Evolutionary conservation across 2,113 vertebrate species (phyloP), one percentile per base, ranked within the genome.

Genomic region (Illadopsis cleaveri): DNA sequence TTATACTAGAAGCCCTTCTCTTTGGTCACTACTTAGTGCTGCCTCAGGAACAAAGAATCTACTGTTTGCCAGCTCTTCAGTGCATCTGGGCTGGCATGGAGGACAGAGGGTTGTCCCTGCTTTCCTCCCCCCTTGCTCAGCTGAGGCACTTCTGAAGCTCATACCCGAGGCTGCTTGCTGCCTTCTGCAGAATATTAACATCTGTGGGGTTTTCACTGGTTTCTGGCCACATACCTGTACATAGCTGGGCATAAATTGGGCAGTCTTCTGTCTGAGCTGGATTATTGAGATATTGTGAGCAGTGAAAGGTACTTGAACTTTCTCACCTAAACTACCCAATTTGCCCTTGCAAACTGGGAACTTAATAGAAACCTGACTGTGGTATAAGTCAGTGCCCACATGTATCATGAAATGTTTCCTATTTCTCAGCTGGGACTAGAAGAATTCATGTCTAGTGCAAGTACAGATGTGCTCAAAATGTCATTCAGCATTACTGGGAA

Each of bases 391-490:
- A 9, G 6, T 92, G 71, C 40, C 48, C 47, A 48, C 22, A 8
- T 20, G 5, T 54, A 33, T 15, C 15, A 19, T 19, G 33, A 73
- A 83, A 64, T 22, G n/a, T 81, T 92, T 84, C 61, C 35, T 23
- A 2, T 58, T 94, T 88, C 44, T 51, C 37, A 60, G 31, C 75
- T 88, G 76, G 51, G 65, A 69, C 33, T 82, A 37, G 25, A 78
- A 79, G 94, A 75, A 81, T 38, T 83, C 0, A 5, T 86, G 40
- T 68, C 77, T 89, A 60, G 47, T 30, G 3, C 72, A 71, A 82
- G 66, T 96, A 82, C 86, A 92, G 73, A 86, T 95, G 91, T 95
- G 89, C 86, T 87, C 73, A 95, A 95, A 96, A 87, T 89, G 93
- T 95, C 93, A 89, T 91, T 92, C 78, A 89, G 51, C 38, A 47